Evolutionary conservation across 2,113 vertebrate genomes (phyloP).

Genomic region (Elephantulus edwardii): DNA sequence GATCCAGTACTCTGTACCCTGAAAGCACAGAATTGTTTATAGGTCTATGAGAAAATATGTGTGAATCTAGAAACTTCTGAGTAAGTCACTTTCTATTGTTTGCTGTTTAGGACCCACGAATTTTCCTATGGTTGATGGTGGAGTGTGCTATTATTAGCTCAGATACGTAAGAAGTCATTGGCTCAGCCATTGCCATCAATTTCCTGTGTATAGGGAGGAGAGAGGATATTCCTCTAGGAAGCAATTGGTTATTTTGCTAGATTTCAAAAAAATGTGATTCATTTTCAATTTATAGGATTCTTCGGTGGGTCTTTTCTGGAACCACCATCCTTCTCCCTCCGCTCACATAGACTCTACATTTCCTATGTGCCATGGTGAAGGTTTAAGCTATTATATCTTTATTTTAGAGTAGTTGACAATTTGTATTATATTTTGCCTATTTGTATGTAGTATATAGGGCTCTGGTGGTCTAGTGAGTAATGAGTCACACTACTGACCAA

Average conservation of each 20-base stretch:
- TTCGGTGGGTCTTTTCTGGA: not conserved
- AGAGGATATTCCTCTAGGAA: conserved; percentile 23
- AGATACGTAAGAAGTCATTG: conserved; percentile 99
- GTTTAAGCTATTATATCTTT: not conserved
- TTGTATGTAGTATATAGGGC: no score
- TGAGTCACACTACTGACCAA: no score
- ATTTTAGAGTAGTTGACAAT: not conserved
- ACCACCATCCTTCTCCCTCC: not conserved
- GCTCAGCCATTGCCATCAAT: conserved; percentile 96
- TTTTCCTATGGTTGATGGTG: conserved; percentile 96
- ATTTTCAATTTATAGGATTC: not conserved
- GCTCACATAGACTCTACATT: not conserved
- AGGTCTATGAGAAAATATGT: not conserved
- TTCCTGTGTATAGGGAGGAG: conserved; percentile 93
- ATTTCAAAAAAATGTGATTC: conserved; percentile 40
- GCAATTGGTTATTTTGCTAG: conserved; percentile 15
- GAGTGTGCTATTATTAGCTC: conserved; percentile 97
- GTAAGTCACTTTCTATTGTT: conserved; percentile 26
- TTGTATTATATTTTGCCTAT: not conserved
- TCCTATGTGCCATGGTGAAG: not conserved
- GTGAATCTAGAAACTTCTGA: not conserved
- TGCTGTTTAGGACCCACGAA: conserved; percentile 88
- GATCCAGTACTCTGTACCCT: not conserved
- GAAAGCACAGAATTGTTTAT: not conserved
- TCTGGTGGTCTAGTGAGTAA: no score